phyloP scores from a whole-genome alignment of 30 jellyfish, hydroid and myxozoan species.

The Aurelia sp. region DNA sequence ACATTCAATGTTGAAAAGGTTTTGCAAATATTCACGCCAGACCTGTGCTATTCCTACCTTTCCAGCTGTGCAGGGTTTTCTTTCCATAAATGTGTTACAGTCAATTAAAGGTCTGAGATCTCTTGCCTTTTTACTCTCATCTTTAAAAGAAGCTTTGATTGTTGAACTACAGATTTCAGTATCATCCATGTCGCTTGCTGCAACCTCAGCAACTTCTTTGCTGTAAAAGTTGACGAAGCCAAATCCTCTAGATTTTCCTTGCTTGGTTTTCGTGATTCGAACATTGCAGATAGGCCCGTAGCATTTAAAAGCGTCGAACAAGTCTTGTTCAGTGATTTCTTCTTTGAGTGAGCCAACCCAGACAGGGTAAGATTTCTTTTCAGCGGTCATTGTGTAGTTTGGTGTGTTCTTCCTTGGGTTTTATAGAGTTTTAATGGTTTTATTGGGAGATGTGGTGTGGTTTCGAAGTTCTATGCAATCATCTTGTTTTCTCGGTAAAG shows the following conservation, averaged over 20 bases:
- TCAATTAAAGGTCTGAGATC: constrained; percentile 47
- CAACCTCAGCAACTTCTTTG: constrained; percentile 85
- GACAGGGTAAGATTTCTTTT: constrained; percentile 64
- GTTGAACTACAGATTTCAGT: constrained; percentile 12
- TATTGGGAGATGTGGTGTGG: too few species aligned
- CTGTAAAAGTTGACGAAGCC: constrained; percentile 63
- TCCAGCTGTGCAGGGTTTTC: constrained; percentile 11
- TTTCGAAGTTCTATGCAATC: too few species aligned
- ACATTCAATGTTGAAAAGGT: too few species aligned
- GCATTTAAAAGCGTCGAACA: constrained; percentile 36
- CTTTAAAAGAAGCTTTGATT: constrained; percentile 21
- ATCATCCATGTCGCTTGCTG: constrained; percentile 75
- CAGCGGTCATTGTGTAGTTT: constrained; percentile 17
- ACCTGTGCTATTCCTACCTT: neutral
- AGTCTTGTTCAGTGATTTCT: constrained; percentile 43
- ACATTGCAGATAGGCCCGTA: constrained; percentile 73
- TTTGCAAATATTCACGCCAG: too few species aligned
- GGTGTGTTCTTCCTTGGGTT: too few species aligned
- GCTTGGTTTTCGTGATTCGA: constrained; percentile 14
- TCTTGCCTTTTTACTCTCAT: neutral
- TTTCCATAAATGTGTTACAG: constrained; percentile 29
- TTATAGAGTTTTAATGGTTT: too few species aligned
- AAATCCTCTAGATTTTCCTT: constrained; percentile 28
- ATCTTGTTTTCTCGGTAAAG: neutral
- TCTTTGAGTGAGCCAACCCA: constrained; percentile 76